These are phyloP conservation scores for Dicerorhinus sumatrensis DNA, from an alignment of 2,113 vertebrate genomes.

Conservation along the genomic window DNA sequence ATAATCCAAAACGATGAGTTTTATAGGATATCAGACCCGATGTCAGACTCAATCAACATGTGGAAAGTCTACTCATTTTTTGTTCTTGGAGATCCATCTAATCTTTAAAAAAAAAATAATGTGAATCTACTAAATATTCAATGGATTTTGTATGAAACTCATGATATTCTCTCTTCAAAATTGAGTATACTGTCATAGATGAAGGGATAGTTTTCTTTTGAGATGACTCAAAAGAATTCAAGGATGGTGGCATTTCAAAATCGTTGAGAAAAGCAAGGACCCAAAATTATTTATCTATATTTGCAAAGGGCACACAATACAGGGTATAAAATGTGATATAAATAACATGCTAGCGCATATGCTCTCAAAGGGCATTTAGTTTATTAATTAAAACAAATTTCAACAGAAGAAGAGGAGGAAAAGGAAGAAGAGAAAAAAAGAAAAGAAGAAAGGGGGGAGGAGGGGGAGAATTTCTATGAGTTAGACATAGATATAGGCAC, in stretches of 20 bases:
- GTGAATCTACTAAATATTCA: not conserved
- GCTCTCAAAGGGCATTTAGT: not conserved
- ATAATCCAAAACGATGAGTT: not conserved
- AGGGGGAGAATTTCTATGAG: not conserved
- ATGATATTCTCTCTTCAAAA: not conserved
- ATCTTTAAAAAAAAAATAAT: not conserved
- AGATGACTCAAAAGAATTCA: not conserved
- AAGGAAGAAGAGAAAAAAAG: not conserved
- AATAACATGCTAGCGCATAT: not conserved
- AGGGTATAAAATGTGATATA: not conserved
- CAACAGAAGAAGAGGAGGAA: not conserved
- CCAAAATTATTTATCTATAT: not conserved
- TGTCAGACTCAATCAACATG: not conserved
- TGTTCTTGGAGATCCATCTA: not conserved
- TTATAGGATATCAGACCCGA: not conserved
- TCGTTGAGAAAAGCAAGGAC: not conserved
- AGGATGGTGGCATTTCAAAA: not conserved
- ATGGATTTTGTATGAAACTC: too few relatives aligned
- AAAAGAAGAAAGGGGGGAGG: not conserved
- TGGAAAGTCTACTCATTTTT: not conserved
- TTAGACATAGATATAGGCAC: not conserved
- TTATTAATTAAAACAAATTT: not conserved
- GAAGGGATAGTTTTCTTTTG: not conserved
- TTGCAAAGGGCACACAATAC: not conserved
- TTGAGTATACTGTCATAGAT: not conserved